Base-by-base conservation (phyloP, 2,888 invertebrate species). In the Coronaproctus castanopsis region DNA sequence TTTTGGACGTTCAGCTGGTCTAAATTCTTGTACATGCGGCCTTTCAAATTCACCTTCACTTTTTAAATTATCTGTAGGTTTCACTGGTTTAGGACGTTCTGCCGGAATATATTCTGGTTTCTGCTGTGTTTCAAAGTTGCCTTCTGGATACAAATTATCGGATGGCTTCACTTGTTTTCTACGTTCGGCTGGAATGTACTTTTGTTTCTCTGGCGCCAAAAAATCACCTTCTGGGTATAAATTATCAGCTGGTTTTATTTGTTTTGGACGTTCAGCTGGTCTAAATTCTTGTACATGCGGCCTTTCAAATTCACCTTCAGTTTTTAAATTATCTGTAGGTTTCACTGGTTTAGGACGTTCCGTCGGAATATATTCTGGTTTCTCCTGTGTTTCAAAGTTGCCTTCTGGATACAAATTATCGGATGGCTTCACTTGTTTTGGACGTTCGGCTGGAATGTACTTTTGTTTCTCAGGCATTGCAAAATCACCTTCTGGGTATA, bases 81-180 rank as follows among this genome's bases (percentile, higher is more conserved):
- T 71, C 49, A 68, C 69, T n/a, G 72, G 69, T 2, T 71, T 69
- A 36, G 72, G 64, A 57, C 69, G 59, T 61, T 81, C 81, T 2
- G 68, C 67, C 21, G 71, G 63, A 63, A 71, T 52, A 72, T 1
- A 69, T 70, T 24, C 70, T 20, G 62, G 63, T 55, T 72, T 73
- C 52, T 71, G 71, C 0, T 77, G 78, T 8, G 71, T 67, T 63
- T 77, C 75, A 67, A 79, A 78, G 62, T 67, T 70, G 0, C 79
- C 79, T 69, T 79, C 79, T 64, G 76, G 73, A 57, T 72, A 71
- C 10, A 79, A 68, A 66, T 78, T 78, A 64, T 78, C 78, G 57
- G 70, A 54, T 49, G 58, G 61, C 61, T 63, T 68, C 68, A 58
- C 58, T 58, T 58, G 62, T 61, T 54, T 57, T 21, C 53, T 60